Evolutionary conservation across 2,113 vertebrate genomes (phyloP), one percentile per base, ranked within the genome.

Genomic region (Propithecus coquereli): DNA sequence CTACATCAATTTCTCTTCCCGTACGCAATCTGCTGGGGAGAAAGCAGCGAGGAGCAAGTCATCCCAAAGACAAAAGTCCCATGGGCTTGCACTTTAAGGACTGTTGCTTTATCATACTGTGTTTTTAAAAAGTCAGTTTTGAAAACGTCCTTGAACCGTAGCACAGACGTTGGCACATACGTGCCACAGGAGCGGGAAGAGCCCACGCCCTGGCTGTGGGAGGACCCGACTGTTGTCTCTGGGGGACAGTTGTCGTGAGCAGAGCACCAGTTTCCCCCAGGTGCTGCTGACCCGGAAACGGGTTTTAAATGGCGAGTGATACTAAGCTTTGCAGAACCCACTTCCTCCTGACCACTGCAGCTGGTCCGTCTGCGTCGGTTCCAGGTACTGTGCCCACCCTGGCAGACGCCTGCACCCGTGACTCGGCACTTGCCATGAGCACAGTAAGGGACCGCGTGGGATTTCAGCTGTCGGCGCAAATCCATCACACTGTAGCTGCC

Each of bases 61-160:
- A 8, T 22, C 50, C 3, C 25, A 8, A 32, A 66, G 32, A 25
- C 22, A 16, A 14, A 66, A 32, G 2, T 13, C n/a, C 52, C 40
- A 20, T 2, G 4, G 32, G 47, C 27, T 30, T 23, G 34, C 22
- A 34, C 54, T 74, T n/a, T 12, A 59, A 61, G 57, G 43, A 37
- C 30, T 12, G 20, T 13, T 5, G 34, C 17, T 14, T 54, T 14
- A 40, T 10, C 2, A 30, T 4, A 16, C 18, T 0, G 6, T 27
- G 16, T 40, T 40, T 81, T 10, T 9, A 27, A 81, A 23, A 34
- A 68, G n/a, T 23, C 54, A 74, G 52, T 32, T 43, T 40, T 32
- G 0, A 40, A 13, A 11, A 11, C 12, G 30, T 1, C 1, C 12
- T 0, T 27, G 47, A n/a, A 30, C 3, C 1, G 3, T 43, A 9